phyloP scores from a whole-genome alignment of 2,797 vertebrate species.

The Fratercula arctica region DNA sequence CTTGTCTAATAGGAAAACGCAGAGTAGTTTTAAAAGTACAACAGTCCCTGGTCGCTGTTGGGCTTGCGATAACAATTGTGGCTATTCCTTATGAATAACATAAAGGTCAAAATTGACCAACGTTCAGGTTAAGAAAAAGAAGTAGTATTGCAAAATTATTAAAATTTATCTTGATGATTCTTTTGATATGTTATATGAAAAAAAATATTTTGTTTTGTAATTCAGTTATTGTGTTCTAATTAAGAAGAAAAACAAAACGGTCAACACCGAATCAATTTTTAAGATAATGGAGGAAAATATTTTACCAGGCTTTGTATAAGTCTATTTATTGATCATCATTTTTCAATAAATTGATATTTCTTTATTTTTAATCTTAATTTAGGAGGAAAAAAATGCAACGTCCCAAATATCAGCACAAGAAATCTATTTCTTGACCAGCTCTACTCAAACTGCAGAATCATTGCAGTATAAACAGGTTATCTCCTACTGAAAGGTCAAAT shows the following conservation, averaged over 20 bases:
- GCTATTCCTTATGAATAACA: rapidly evolving
- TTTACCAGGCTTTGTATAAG: not conserved
- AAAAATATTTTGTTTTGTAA: not conserved
- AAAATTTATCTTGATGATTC: not conserved
- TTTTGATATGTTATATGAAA: not conserved
- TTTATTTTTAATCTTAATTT: not conserved
- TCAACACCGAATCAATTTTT: not conserved
- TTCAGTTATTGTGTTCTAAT: not conserved
- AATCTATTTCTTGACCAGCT: not conserved
- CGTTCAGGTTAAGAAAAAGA: not conserved
- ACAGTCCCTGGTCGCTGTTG: not conserved
- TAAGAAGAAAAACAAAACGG: not conserved
- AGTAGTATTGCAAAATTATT: not conserved
- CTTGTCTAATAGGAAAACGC: rapidly evolving
- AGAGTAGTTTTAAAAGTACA: not conserved
- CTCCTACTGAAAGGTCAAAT: not conserved
- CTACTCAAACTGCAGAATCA: not conserved
- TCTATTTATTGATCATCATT: not conserved
- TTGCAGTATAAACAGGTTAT: not conserved
- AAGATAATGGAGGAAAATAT: not conserved
- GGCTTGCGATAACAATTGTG: rapidly evolving
- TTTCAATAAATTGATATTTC: not conserved
- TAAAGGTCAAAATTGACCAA: not conserved
- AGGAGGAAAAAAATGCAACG: not conserved
- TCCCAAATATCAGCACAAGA: not conserved